Evolutionary conservation across 2,113 vertebrate species (phyloP).

Genomic region (Corythaeola cristata): DNA sequence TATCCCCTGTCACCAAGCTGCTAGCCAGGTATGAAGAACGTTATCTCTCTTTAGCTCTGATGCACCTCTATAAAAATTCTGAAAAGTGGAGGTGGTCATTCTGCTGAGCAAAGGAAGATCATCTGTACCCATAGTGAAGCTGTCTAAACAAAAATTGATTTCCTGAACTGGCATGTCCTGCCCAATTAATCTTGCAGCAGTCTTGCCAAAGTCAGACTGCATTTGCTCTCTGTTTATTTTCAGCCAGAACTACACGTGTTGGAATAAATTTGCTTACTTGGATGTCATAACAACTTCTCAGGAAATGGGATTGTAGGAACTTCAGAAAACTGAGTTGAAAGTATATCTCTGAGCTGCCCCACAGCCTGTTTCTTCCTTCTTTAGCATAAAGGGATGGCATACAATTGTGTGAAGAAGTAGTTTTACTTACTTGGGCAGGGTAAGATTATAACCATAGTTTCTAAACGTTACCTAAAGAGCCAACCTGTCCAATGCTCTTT

Average conservation of each 20-base stretch:
- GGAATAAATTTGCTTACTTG: background rate
- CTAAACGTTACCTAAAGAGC: background rate
- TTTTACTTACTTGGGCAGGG: background rate
- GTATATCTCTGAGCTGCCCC: background rate
- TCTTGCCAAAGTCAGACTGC: background rate
- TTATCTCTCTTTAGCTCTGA: background rate
- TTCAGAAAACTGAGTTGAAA: background rate
- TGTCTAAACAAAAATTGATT: background rate
- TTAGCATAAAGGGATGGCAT: background rate
- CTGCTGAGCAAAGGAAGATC: background rate
- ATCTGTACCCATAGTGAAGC: background rate
- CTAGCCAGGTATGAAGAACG: background rate
- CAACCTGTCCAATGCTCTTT: background rate
- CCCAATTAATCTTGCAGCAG: background rate
- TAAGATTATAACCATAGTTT: background rate
- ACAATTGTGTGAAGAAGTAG: background rate
- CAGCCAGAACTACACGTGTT: background rate
- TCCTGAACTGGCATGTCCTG: background rate
- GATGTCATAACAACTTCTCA: background rate
- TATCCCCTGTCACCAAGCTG: accelerated
- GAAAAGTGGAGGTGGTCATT: background rate
- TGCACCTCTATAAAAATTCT: background rate
- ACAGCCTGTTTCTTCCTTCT: background rate
- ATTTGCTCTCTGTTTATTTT: background rate
- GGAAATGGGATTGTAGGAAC: background rate